Evolutionary conservation across 2,797 vertebrate genomes (phyloP).

Genomic region (Brachyalestes nurse): DNA sequence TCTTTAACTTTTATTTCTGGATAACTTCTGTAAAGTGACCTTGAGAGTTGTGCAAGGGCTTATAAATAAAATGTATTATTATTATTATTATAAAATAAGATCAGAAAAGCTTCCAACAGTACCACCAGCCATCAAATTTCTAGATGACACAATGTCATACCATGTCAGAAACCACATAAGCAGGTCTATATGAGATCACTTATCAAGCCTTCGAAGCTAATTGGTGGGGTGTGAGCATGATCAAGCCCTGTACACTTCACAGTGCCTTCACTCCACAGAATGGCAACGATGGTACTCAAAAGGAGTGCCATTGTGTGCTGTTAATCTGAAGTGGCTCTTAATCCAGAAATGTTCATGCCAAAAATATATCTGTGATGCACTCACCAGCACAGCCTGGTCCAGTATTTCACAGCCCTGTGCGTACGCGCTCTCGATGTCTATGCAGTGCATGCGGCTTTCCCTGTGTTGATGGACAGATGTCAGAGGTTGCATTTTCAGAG

Average conservation of each 20-base stretch:
- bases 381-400: conserved; percentile 90
- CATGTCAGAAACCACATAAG: no score
- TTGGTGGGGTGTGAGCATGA: not conserved
- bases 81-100: no score
- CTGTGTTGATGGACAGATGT: conserved; percentile 64
- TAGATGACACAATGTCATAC: no score
- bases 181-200: no score
- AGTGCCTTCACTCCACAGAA: not conserved
- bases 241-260: not conserved
- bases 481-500: conserved; percentile 13
- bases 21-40: no score
- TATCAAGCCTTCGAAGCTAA: not conserved
- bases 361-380: conserved; percentile 40
- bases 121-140: no score
- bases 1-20: no score
- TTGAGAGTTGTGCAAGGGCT: no score
- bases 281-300: no score
- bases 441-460: conserved; percentile 88
- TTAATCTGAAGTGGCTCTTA: conserved; percentile 8
- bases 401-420: conserved; percentile 89
- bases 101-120: no score
- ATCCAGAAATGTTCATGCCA: not conserved
- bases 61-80: no score
- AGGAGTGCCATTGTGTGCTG: not conserved
- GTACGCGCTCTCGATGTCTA: conserved; percentile 92